Evolutionary conservation across 2,888 invertebrate species (phyloP).

Genomic region (Aleiodes testaceus): DNA sequence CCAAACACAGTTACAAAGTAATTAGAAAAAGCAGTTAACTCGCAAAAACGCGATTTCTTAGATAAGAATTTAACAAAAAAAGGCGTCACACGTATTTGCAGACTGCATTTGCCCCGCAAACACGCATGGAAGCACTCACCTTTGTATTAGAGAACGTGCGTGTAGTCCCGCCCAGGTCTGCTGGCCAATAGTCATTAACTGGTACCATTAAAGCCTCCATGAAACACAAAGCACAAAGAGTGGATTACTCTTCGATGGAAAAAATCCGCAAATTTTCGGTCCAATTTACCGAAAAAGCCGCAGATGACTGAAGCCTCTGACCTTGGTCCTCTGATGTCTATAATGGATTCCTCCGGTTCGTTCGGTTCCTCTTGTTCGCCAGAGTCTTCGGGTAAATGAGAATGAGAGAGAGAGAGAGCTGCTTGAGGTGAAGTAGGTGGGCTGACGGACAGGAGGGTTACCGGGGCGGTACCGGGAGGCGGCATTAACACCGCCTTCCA

Average conservation of each 20-base stretch:
- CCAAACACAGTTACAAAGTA: no score
- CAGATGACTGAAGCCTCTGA: not conserved
- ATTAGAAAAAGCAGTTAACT: no score
- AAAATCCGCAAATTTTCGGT: no score
- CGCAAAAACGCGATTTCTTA: no score
- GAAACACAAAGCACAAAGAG: slow-evolving; percentile 39
- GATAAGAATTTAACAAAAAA: no score
- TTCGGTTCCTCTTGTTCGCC: no score
- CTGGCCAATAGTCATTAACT: slow-evolving; percentile 73
- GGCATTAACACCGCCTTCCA: slow-evolving; percentile 71
- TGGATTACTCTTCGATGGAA: slow-evolving; percentile 4
- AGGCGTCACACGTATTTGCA: no score
- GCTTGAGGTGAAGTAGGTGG: slow-evolving; percentile 57
- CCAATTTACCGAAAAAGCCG: no score
- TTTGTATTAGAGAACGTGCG: slow-evolving; percentile 51
- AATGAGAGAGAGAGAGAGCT: slow-evolving; percentile 49
- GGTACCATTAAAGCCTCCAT: slow-evolving; percentile 70
- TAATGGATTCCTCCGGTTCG: slow-evolving; percentile 15
- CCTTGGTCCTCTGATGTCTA: not conserved
- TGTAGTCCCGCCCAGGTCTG: slow-evolving; percentile 72
- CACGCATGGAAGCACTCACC: not conserved
- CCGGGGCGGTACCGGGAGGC: slow-evolving; percentile 72
- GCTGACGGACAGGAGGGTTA: slow-evolving; percentile 50
- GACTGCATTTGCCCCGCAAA: no score
- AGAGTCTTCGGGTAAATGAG: slow-evolving; percentile 48